Evolutionary conservation across 2,888 invertebrate species (phyloP).

Genomic region (Volucella bombylans): DNA sequence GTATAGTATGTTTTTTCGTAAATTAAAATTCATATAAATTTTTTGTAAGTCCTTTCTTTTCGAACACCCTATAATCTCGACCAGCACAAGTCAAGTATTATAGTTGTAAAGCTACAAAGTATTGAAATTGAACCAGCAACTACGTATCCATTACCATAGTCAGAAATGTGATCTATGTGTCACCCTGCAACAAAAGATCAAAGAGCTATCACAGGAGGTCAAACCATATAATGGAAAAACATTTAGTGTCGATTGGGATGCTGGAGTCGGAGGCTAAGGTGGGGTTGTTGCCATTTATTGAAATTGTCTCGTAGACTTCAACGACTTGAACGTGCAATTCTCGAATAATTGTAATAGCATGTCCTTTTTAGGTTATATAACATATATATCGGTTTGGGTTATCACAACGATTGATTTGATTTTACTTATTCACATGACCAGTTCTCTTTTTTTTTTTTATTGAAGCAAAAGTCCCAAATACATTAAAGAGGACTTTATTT

Average conservation of each 20-base stretch:
- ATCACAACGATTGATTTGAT: slow-evolving; percentile 8
- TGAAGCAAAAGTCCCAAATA: background rate
- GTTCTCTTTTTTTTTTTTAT: background rate
- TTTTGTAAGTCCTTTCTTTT: too few species aligned
- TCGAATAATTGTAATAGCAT: slow-evolving; percentile 19
- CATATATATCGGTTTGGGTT: background rate
- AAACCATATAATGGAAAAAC: slow-evolving; percentile 13
- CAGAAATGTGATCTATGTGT: background rate
- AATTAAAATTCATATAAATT: too few species aligned
- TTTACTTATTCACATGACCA: slow-evolving; percentile 17
- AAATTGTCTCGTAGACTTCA: slow-evolving; percentile 7
- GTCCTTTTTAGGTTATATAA: background rate
- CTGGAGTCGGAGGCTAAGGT: background rate
- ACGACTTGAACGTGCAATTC: slow-evolving; percentile 33
- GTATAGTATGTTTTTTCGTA: too few species aligned
- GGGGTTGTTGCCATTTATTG: slow-evolving; percentile 3
- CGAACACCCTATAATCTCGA: too few species aligned
- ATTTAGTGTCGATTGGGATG: background rate
- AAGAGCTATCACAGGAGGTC: background rate
- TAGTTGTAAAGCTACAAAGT: too few species aligned
- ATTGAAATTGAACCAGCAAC: too few species aligned
- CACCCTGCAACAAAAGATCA: slow-evolving; percentile 1
- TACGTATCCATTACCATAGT: too few species aligned
- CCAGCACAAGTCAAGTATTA: too few species aligned
- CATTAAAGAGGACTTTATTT: too few species aligned